phyloP scores from a whole-genome alignment of 2,113 vertebrate genomes.

The Gymnarchus niloticus region DNA sequence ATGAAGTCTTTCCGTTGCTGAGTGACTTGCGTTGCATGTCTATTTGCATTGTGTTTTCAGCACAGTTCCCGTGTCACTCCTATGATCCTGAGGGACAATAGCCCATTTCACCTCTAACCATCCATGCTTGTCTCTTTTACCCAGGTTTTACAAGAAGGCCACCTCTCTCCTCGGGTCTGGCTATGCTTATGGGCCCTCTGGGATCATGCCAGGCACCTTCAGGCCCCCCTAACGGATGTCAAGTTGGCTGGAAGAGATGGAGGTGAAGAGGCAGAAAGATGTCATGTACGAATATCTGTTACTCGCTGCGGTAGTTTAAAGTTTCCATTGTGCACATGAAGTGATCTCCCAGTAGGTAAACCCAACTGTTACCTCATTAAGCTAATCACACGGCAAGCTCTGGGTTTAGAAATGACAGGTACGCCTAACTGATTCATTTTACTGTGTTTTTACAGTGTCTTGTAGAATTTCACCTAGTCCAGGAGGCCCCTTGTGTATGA shows the following conservation, averaged over 20 bases:
- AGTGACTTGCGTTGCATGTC: neutral
- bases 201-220: neutral
- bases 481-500: neutral
- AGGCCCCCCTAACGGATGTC: neutral
- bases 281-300: neutral
- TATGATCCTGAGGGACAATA: neutral
- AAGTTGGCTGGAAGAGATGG: neutral
- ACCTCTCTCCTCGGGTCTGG: neutral
- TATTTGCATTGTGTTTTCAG: neutral
- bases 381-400: no score
- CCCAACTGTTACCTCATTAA: no score
- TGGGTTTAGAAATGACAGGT: no score
- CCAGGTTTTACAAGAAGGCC: neutral
- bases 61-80: neutral
- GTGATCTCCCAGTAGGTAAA: no score
- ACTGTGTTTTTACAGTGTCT: no score
- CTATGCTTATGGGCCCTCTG: neutral
- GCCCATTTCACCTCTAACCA: neutral
- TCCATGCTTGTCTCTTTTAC: neutral
- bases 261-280: neutral
- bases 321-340: no score
- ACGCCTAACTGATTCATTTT: no score
- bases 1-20: neutral
- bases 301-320: no score
- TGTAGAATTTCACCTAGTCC: no score